Percentiles rank a stretch among this genome's conserved stretches.
Conservation (phyloP, 2,113 vertebrate genomes). For the Prionailurus bengalensis region DNA sequence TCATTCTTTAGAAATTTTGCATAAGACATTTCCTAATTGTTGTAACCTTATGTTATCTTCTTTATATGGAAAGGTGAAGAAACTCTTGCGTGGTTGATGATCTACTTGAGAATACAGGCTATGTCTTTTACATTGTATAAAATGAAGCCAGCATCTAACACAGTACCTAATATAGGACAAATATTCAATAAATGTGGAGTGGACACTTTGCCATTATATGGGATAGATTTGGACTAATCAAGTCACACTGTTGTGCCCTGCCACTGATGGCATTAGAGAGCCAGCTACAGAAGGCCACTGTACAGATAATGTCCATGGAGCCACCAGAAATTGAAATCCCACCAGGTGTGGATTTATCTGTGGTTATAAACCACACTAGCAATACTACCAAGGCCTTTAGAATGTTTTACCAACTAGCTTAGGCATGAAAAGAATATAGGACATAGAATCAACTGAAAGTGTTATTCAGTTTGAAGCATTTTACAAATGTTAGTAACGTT, state of each 20-base stretch:
- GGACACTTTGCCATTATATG: not conserved
- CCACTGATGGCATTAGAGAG: not conserved
- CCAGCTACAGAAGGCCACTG: not conserved
- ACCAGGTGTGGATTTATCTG: not conserved
- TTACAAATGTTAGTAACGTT: not conserved
- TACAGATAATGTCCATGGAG: not conserved
- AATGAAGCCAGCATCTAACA: not conserved
- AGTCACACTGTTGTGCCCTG: not conserved
- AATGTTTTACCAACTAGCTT: not conserved
- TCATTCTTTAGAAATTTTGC: conserved; percentile 36
- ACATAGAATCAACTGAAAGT: not conserved
- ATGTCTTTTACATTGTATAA: not conserved
- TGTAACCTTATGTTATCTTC: not conserved
- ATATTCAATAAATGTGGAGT: not conserved
- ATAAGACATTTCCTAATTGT: conserved; percentile 8
- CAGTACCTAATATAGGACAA: not conserved
- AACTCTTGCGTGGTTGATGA: not conserved
- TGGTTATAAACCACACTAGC: not conserved
- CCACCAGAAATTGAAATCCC: not conserved
- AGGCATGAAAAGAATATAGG: not conserved
- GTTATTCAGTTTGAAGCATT: not conserved
- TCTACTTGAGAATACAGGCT: not conserved
- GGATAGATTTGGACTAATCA: not conserved
- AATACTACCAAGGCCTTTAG: not conserved
- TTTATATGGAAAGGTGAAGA: not conserved